Evolutionary conservation across 2,113 vertebrate species (phyloP), one percentile per base, ranked within the genome.

Genomic region (Odocoileus hemionus): DNA sequence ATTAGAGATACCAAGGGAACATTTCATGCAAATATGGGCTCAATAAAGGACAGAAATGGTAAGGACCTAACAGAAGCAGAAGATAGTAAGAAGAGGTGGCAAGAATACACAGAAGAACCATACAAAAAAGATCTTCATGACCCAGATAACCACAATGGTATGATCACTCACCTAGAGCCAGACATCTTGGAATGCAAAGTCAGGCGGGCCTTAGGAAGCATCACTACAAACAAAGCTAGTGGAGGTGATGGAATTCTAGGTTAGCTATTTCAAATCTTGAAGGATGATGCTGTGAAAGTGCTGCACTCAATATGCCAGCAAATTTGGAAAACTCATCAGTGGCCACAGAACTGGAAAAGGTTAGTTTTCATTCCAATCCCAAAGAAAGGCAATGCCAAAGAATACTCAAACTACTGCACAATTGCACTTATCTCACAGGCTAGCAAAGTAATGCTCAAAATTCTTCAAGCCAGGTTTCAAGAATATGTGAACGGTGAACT

Each of bases 401-500:
- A n/a, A 64, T 17, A 4, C 61, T n/a, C 61, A n/a, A 17, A 64
- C 30, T 64, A 33, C 30, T 7, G 6, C 15, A 64, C 16, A 64
- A 9, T 17, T 64, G 7, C 33, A 61, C 6, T 61, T 28, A 61
- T 30, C 28, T 61, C 60, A 61, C 60, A 61, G 0, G 6, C 60
- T 30, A 61, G 13, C 30, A 30, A 61, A 61, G 13, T 30, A 61
- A 61, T 15, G 60, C 13, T 61, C 60, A 61, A 60, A 61, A 61
- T 61, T 61, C 28, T 61, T 2, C 28, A 30, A 61, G 60, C 13
- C 60, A 61, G 60, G 6, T 28, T 61, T 61, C 28, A 30, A 14
- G 5, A 61, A 61, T 61, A 7, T 0, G 0, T 61, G 13, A 61
- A 61, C 3, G 2, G 0, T 61, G 13, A 61, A 60, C 60, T 61